These are phyloP conservation scores for Drosophila sp. DNA, from an alignment of 1,140 invertebrate genomes.

Conservation along the genomic window DNA sequence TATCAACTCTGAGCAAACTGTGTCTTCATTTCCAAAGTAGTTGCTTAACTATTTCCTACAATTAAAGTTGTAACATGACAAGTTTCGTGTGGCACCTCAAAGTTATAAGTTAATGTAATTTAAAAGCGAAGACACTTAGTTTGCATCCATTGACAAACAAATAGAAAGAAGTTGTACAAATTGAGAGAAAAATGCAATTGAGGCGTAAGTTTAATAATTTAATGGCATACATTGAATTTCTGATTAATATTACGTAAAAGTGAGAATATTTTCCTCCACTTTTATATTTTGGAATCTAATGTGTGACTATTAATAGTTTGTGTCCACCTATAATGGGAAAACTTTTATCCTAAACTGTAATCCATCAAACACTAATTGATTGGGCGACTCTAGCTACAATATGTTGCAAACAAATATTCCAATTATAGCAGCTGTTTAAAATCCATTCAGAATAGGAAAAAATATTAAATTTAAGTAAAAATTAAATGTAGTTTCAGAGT, in stretches of 20 bases:
- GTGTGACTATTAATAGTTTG: conserved; percentile 3
- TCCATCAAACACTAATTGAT: conserved; percentile 12
- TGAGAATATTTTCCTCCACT: not conserved
- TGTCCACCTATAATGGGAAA: not conserved
- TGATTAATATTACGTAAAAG: not conserved
- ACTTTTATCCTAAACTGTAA: conserved; percentile 16
- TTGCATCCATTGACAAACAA: no score
- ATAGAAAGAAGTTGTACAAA: no score
- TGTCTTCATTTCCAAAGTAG: not conserved
- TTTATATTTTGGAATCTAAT: not conserved
- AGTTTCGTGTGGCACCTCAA: no score
- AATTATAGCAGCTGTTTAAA: conserved; percentile 10
- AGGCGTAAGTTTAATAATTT: no score
- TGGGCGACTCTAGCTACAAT: not conserved
- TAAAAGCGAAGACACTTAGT: no score
- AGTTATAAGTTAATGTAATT: no score
- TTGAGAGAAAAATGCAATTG: not conserved
- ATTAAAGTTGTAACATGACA: not conserved
- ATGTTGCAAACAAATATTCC: not conserved
- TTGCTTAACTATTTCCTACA: not conserved
- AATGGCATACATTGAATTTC: not conserved
- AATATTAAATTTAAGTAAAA: not conserved
- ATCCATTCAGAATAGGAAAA: conserved; percentile 18
- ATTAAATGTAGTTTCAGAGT: not conserved
- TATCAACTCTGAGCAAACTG: not conserved